These are phyloP conservation scores for Pollimyrus isidori DNA, from an alignment of 2,113 vertebrate genomes.

Conservation along the genomic window DNA sequence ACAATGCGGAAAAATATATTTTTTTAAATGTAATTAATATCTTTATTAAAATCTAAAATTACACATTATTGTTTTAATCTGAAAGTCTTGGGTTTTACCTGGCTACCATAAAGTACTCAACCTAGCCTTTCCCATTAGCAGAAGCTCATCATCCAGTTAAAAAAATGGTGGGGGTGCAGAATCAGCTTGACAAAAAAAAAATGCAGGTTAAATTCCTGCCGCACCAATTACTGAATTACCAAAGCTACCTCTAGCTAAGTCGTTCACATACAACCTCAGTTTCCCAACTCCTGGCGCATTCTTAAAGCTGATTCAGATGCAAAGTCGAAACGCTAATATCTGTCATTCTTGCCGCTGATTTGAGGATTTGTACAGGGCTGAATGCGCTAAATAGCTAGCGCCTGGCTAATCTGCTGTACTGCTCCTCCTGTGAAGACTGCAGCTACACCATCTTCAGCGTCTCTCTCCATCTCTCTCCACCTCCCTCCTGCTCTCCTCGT, in stretches of 20 bases:
- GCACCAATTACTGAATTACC: neutral
- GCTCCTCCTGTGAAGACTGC: neutral
- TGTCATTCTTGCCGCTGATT: neutral
- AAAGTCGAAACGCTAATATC: neutral
- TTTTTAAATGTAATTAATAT: neutral
- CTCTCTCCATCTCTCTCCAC: neutral
- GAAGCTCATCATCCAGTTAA: neutral
- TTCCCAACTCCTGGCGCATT: constrained; percentile 23
- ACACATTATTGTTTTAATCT: neutral
- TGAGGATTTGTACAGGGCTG: neutral
- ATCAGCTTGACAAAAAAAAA: neutral
- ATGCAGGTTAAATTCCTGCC: neutral
- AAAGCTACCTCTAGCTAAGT: neutral
- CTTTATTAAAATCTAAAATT: neutral
- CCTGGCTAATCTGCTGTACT: neutral
- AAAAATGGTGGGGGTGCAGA: neutral
- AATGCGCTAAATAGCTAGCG: neutral
- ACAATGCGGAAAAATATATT: neutral
- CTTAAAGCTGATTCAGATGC: constrained; percentile 31
- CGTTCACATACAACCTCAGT: neutral
- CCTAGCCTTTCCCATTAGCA: neutral
- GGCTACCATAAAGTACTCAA: neutral
- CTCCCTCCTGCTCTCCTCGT: constrained; percentile 7
- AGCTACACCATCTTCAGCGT: neutral
- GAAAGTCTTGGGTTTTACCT: neutral